Evolutionary conservation across 2,113 vertebrate genomes (phyloP), one percentile per base, ranked within the genome.

Genomic region (Anser cygnoides): DNA sequence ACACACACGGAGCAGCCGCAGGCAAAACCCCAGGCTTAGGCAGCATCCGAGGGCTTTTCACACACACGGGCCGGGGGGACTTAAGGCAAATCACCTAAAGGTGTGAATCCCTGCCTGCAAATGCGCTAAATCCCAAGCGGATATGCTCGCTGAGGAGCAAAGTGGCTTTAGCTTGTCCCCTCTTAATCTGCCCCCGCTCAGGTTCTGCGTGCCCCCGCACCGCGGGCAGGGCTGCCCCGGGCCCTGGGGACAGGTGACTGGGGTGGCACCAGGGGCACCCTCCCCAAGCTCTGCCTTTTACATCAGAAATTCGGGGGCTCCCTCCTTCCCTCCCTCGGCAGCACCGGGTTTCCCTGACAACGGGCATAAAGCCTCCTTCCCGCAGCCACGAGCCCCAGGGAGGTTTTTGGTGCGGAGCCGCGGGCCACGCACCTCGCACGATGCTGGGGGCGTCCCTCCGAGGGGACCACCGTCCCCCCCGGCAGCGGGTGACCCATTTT

Each of bases 71-170:
- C 89, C 22, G n/a, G 3, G 50, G 49, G 65, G 33, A 93, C 89
- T 94, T 96, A 95, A 87, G 71, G 78, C 81, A 92, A 92, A 94
- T 91, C 94, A 89, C 84, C 93, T 82, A 79, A 82, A 93, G 94
- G 96, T 96, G 96, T 82, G 94, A 96, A 97, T 93, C 94, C 84
- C 84, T 58, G 91, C 81, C 89, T 41, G 84, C 67, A 93, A 95
- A 95, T 81, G 87, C 43, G 77, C 78, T 95, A 96, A 97, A 93
- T 89, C 94, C 94, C 96, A 54, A 87, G 66, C 84, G 70, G 95
- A 95, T 95, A 65, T 66, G 81, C 71, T 85, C 3, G 2, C 50
- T 66, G 74, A 18, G 93, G 67, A 93, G 87, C 78, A 92, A 95
- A 95, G 93, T 87, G 89, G 96, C 94, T 95, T 96, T 95, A 84